Evolutionary conservation across 2,888 invertebrate genomes (phyloP).

Genomic region (Malachius bipustulatus): DNA sequence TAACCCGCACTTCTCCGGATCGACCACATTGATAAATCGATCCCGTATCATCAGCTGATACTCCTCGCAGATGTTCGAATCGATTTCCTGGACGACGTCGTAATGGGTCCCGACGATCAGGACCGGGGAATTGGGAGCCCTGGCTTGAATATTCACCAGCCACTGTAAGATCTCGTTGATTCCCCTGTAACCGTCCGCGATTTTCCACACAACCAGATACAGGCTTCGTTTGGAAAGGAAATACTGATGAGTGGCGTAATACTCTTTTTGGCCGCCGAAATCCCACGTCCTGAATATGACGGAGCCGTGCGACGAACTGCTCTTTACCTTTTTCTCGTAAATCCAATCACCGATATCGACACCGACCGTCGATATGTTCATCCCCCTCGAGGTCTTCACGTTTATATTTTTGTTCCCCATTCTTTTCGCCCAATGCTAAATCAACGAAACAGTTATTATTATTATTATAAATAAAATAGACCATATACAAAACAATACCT

Average conservation of each 20-base stretch:
- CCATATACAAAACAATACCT: conserved; percentile 33
- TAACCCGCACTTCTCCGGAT: conserved; percentile 91
- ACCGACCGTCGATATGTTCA: conserved; percentile 88
- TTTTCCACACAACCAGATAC: conserved; percentile 91
- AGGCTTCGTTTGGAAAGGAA: conserved; percentile 90
- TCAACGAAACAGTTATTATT: conserved; percentile 7
- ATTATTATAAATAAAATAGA: too few relatives aligned
- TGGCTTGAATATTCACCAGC: conserved; percentile 87
- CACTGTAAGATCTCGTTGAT: conserved; percentile 86
- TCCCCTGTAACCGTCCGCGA: conserved; percentile 83
- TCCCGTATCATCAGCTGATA: conserved; percentile 81
- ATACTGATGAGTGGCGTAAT: conserved; percentile 98
- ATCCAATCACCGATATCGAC: conserved; percentile 95
- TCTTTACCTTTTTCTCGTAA: conserved; percentile 72
- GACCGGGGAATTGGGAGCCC: conserved; percentile 93
- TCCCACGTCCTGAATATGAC: conserved; percentile 96
- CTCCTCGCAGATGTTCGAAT: conserved; percentile 54
- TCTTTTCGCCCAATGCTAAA: conserved; percentile 84
- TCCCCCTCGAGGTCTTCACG: conserved; percentile 61
- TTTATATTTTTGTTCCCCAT: conserved; percentile 84
- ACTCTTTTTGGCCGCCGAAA: conserved; percentile 95
- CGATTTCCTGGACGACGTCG: conserved; percentile 64
- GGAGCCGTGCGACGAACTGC: conserved; percentile 63
- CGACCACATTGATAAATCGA: conserved; percentile 82
- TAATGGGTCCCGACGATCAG: conserved; percentile 95